These are phyloP conservation scores for Leucania comma DNA, from an alignment of 2,888 invertebrate species.

Conservation along the genomic window DNA sequence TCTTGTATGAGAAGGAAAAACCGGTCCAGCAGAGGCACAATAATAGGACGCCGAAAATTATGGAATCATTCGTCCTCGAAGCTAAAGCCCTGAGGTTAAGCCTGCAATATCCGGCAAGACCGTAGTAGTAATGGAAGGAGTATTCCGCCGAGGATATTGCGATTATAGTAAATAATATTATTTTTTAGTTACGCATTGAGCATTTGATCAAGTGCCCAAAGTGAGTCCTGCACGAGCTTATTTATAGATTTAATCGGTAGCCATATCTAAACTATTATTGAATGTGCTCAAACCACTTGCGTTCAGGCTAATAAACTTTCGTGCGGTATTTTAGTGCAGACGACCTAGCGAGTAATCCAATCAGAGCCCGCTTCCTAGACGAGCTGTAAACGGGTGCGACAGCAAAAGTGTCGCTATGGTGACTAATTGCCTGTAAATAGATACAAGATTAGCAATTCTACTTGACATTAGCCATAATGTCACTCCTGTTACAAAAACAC, in stretches of 20 bases:
- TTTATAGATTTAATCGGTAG: constrained; percentile 28
- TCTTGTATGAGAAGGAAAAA: background rate
- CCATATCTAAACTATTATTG: constrained; percentile 42
- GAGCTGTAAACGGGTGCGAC: constrained; percentile 44
- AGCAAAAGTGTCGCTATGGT: constrained; percentile 43
- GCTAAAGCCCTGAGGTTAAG: background rate
- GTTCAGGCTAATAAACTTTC: constrained; percentile 59
- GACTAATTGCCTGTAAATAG: constrained; percentile 47
- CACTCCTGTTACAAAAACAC: no score
- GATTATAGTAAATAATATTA: background rate
- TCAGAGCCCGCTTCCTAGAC: constrained; percentile 59
- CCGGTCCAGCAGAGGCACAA: background rate
- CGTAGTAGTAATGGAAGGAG: background rate
- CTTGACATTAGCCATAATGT: constrained; percentile 20
- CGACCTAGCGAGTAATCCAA: constrained; percentile 60
- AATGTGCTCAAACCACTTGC: constrained; percentile 32
- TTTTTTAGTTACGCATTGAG: background rate
- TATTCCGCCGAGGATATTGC: background rate
- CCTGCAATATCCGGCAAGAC: constrained; percentile 12
- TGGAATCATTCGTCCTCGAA: background rate
- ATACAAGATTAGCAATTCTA: constrained; percentile 13
- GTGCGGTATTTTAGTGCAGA: constrained; percentile 59
- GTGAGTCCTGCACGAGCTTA: constrained; percentile 5
- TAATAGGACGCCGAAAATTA: background rate
- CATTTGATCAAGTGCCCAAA: constrained; percentile 5